Evolutionary conservation across 2,113 vertebrate genomes (phyloP), one percentile per base, ranked within the genome.

Genomic region (Motacilla tschutschensis): DNA sequence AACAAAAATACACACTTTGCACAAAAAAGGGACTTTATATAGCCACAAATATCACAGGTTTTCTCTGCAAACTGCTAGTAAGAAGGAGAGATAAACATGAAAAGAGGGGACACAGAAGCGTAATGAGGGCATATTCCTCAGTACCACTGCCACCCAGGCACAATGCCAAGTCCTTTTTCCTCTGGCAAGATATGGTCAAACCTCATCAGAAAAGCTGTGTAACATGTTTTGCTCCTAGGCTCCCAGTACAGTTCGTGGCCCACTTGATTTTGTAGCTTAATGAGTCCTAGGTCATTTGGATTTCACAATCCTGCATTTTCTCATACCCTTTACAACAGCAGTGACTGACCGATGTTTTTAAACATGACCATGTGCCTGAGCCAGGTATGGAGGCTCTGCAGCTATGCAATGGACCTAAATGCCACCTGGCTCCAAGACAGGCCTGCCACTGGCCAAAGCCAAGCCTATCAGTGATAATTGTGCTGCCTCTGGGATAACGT

Each of bases 121-220:
- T 33, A 60, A 33, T 1, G 2, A 57, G 3, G 29, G 2, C 21
- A 46, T 2, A 0, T 18, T 25, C 41, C 12, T 58, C 21, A 31
- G 9, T 12, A 40, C 15, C 14, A 26, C 47, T 22, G 8, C 0
- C 0, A 57, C 6, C 2, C 4, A 20, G 21, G 17, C 2, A 4
- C 5, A 7, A 59, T 55, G 12, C 15, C 26, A 60, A 69, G 43
- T 9, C 19, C 63, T 65, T 33, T 28, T 75, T 87, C 17, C 35
- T 35, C 29, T 58, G 48, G 29, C 29, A 50, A 20, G 24, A 29
- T 8, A 21, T 0, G 3, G 35, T 20, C 43, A 63, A 66, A n/a
- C 8, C 10, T 59, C n/a, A 54, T 4, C 24, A 47, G 48, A 71
- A 50, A 33, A 76, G 8, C n/a, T 59, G 19, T 1, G 1, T 8